Evolutionary conservation across 2,113 vertebrate species (phyloP).

Genomic region (Salvelinus sp.): DNA sequence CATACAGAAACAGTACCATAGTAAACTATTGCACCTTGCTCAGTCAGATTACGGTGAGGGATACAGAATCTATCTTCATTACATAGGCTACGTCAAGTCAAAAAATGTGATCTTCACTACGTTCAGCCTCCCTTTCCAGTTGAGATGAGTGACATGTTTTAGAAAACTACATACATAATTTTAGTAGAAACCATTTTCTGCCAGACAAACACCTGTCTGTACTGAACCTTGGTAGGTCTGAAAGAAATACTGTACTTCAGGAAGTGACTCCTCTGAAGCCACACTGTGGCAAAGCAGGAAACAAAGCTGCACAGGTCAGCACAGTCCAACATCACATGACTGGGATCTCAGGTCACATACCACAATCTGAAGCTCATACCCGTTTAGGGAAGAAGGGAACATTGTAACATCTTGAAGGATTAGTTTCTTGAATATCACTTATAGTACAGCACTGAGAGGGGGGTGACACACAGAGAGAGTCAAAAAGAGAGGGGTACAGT

Average conservation of each 20-base stretch:
- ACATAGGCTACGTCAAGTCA: not conserved
- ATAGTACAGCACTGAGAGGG: not conserved
- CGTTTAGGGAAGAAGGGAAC: not conserved
- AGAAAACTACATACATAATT: not conserved
- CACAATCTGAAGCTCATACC: not conserved
- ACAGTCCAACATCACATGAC: slow-evolving; percentile 38
- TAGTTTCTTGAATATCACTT: slow-evolving; percentile 26
- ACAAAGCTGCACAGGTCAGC: slow-evolving; percentile 46
- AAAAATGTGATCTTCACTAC: not conserved
- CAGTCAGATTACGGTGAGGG: not conserved
- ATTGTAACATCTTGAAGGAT: slow-evolving; percentile 38
- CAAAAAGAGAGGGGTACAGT: slow-evolving; percentile 18
- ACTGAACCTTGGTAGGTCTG: not conserved
- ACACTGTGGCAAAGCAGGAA: slow-evolving; percentile 57
- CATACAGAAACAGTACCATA: slow-evolving; percentile 5
- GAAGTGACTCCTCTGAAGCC: slow-evolving; percentile 40
- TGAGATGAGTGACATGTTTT: not conserved
- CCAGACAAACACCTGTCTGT: not conserved
- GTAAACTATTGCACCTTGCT: slow-evolving; percentile 30
- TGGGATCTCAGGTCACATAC: slow-evolving; percentile 11
- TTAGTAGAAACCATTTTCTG: not conserved
- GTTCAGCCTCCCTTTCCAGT: not conserved
- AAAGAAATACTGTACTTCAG: not conserved
- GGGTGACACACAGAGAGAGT: slow-evolving; percentile 52
- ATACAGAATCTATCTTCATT: not conserved